Percentiles rank a stretch among this genome's conserved stretches.
These are phyloP conservation scores for Drosophila nr. perissopoda DNA, from an alignment of 2,888 invertebrate genomes.

Conservation along the genomic window DNA sequence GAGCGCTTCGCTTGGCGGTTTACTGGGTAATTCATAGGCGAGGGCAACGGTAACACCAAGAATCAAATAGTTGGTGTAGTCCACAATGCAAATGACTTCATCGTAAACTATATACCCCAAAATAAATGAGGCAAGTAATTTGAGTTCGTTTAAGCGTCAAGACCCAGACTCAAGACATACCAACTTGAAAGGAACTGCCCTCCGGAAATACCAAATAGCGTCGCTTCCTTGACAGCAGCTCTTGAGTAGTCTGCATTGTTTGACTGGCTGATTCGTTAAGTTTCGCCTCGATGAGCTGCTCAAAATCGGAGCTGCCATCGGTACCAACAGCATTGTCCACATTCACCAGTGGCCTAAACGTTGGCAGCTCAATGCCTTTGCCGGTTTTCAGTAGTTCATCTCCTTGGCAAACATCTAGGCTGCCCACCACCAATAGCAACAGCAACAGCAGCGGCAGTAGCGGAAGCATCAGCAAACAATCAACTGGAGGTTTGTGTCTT, in stretches of 20 bases:
- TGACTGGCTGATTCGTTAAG: constrained; percentile 51
- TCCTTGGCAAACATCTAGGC: constrained; percentile 17
- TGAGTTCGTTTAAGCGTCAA: constrained; percentile 10
- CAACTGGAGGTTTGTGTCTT: constrained; percentile 11
- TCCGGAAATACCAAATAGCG: constrained; percentile 86
- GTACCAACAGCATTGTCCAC: constrained; percentile 19
- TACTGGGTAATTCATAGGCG: constrained; percentile 91
- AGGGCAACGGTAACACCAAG: constrained; percentile 91
- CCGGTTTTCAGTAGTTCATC: constrained; percentile 44
- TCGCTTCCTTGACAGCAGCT: constrained; percentile 84
- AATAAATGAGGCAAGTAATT: constrained; percentile 41
- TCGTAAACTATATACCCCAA: constrained; percentile 80
- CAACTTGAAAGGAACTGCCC: constrained; percentile 85
- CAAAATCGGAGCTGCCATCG: constrained; percentile 44
- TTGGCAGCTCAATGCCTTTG: constrained; percentile 42
- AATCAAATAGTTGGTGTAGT: constrained; percentile 86
- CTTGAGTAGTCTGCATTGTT: constrained; percentile 51
- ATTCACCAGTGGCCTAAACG: constrained; percentile 15
- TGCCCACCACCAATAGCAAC: background rate
- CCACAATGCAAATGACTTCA: constrained; percentile 84
- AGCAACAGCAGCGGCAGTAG: background rate
- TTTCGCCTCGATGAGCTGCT: constrained; percentile 61
- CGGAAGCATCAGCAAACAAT: constrained; percentile 23
- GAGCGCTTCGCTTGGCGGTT: constrained; percentile 85
- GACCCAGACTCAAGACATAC: constrained; percentile 61